Evolutionary conservation across 1,140 invertebrate genomes (phyloP), one percentile per base, ranked within the genome.

Genomic region (Galendromus occidentalis): DNA sequence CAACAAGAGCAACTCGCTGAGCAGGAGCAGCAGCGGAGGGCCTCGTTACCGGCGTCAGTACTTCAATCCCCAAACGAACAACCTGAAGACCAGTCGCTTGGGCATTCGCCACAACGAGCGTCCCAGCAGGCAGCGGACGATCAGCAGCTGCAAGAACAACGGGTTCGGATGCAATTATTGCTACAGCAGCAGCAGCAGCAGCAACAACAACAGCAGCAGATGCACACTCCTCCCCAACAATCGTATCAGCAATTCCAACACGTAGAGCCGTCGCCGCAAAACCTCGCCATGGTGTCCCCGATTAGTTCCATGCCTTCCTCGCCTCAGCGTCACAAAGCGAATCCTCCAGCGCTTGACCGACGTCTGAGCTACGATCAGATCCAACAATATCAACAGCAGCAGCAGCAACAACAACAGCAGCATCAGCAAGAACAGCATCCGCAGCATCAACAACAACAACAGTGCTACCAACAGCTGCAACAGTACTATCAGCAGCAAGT

Each of bases 291-390:
- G 51, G 51, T 59, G 33, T 59, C 51, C 6, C 51, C 51, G 14
- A 59, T 59, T 9, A 59, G 51, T 33, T 59, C 51, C 25, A 25
- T 59, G 51, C 51, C 51, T 25, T 59, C 51, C 14, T 59, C 51
- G 9, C 51, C 51, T 29, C 51, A 59, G 51, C 51, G 33, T 39
- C 33, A 59, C 12, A 59, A 22, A 17, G 22, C 25, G n/a, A 25
- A 17, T 59, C 45, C 4, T 7, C 45, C 4, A 59, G 25, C 51
- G 2, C 22, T 59, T 1, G 51, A 59, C 2, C 51, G 51, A 6
- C 51, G 51, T 25, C 51, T 59, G 25, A 59, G 51, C 22, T 59
- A 59, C 22, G 51, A 59, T 33, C 51, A 59, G 20, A 25, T 59
- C 2, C 51, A 59, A 33, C 45, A 47, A 28, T 14, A 20, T 5